These are phyloP conservation scores for Eulithis testata DNA, from an alignment of 2,888 invertebrate species.

Conservation along the genomic window DNA sequence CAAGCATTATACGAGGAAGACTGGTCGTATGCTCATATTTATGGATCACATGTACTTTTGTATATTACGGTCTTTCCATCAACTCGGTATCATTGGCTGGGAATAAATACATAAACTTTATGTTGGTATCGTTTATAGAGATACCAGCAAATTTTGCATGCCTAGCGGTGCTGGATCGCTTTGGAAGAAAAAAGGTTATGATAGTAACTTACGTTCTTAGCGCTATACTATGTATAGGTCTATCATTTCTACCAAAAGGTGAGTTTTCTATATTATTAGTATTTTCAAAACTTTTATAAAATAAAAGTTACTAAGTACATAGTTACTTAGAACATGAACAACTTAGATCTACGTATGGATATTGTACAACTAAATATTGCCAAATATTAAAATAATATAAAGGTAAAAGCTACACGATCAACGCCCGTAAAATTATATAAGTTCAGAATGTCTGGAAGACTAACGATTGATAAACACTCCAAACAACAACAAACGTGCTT, in stretches of 20 bases:
- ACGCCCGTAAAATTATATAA: too few species aligned
- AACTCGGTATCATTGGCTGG: constrained; percentile 91
- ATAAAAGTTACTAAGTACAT: too few species aligned
- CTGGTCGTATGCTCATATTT: constrained; percentile 88
- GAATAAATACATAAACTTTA: constrained; percentile 91
- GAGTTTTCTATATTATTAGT: constrained; percentile 44
- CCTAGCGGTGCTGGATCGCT: constrained; percentile 85
- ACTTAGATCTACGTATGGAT: too few species aligned
- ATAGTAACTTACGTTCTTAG: constrained; percentile 86
- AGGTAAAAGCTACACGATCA: too few species aligned
- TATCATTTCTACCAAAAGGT: constrained; percentile 86
- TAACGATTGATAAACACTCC: neutral
- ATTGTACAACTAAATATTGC: too few species aligned
- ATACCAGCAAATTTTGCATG: constrained; percentile 89
- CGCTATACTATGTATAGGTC: constrained; percentile 85
- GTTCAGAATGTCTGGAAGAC: too few species aligned
- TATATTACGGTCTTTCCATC: constrained; percentile 92
- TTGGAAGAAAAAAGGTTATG: constrained; percentile 87
- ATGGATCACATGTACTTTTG: constrained; percentile 92
- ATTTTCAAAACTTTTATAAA: neutral
- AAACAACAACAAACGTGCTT: constrained; percentile 16
- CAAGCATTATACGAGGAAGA: constrained; percentile 82
- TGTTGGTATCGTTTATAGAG: constrained; percentile 86
- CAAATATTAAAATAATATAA: too few species aligned
- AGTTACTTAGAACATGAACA: too few species aligned